Evolutionary conservation across 2,113 vertebrate genomes (phyloP).

Genomic region (Trochalopteron elliotii): DNA sequence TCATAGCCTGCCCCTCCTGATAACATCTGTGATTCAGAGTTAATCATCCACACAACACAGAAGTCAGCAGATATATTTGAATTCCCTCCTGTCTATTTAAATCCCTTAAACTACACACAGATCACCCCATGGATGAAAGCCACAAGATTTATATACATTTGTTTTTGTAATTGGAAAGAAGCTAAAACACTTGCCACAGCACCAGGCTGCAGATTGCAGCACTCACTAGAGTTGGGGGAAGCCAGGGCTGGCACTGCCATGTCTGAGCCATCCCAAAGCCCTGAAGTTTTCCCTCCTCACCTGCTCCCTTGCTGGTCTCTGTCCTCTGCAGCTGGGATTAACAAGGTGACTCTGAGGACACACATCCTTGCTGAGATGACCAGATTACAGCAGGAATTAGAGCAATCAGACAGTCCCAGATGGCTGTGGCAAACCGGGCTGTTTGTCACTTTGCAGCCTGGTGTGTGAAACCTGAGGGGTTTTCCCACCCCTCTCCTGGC

Average conservation of each 20-base stretch:
- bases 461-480: neutral
- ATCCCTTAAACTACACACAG: neutral
- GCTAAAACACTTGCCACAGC: neutral
- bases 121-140: neutral
- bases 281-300: fast-evolving
- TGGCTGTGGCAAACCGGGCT: neutral
- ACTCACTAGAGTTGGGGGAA: neutral
- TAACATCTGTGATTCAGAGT: constrained; percentile 21
- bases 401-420: neutral
- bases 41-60: constrained; percentile 13
- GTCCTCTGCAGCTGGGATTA: neutral
- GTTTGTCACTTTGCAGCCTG: neutral
- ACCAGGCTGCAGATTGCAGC: neutral
- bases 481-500: neutral
- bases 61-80: constrained; percentile 11
- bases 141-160: neutral
- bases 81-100: constrained; percentile 8
- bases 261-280: fast-evolving
- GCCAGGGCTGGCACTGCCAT: fast-evolving
- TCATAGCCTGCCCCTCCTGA: neutral
- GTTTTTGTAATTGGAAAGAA: neutral
- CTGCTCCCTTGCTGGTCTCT: neutral
- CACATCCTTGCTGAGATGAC: neutral
- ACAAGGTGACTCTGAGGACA: neutral
- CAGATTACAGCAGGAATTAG: neutral